Evolutionary conservation across 2,113 vertebrate genomes (phyloP), one percentile per base, ranked within the genome.

Genomic region (Myrmophylax atrothorax): DNA sequence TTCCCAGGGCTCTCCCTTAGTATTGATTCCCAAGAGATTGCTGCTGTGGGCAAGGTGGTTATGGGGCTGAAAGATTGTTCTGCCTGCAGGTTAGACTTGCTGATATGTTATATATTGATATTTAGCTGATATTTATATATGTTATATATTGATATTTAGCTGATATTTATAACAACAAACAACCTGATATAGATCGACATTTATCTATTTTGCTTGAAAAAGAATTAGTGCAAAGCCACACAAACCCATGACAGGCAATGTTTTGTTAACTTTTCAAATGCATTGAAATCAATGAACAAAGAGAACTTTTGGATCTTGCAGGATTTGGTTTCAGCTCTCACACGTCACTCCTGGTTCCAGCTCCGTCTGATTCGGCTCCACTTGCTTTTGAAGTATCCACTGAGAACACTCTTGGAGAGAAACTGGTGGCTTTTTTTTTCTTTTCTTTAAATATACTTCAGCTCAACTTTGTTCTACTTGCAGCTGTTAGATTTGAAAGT

Each of bases 401-500:
- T 78, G 94, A 97, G 96, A 94, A 72, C 78, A 19, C 84, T 76
- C 91, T 69, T 23, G 37, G 84, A 82, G 53, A 93, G 83, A 95
- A 96, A 84, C 74, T 69, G 52, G 70, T 63, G 69, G 2, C 52
- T 81, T 78, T 94, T 90, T 84, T 86, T 63, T 73, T n/a, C n/a
- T n/a, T 85, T 55, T 64, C 86, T 95, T 90, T 93, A 95, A 93
- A 95, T 93, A 90, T 89, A 96, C 93, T 97, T 97, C 91, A 95
- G 84, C 87, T 97, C 81, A 94, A 96, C 94, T 96, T 97, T 97
- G 94, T 96, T 97, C 80, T 96, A 78, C 93, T 95, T 66, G 84
- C 96, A 97, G 96, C 93, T 97, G 96, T 95, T 96, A 89, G 89
- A 95, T 96, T 89, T 97, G 94, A 96, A 97, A 97, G 95, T 97